Evolutionary conservation across 2,888 invertebrate genomes (phyloP), one percentile per base, ranked within the genome.

Genomic region (Apeira syringaria): DNA sequence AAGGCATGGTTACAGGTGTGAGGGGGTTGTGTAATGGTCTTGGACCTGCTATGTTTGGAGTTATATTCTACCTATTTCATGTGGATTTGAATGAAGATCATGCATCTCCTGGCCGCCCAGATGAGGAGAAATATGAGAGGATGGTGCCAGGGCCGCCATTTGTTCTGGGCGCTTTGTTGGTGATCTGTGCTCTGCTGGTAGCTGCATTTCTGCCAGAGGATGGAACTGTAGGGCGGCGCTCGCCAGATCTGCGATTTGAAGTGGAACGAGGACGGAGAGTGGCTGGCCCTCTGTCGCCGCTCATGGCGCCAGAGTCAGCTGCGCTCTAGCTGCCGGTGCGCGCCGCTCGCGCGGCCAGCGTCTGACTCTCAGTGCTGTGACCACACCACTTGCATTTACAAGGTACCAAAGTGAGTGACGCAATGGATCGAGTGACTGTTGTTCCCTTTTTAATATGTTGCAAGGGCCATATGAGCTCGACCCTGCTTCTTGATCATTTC

Each of bases 1-100:
- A 98, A 88, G 99, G 99, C 51, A 98, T 99, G 94, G 97, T 99
- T 34, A 99, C 99, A 0, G 99, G 99, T 7, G 99, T 99, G 92
- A 92, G 99, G 52, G 99, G 99, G 0, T 92, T 99, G 33, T 99
- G 99, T 75, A 98, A 99, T 76, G 99, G 99, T 8, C 92, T 99
- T 34, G 99, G 99, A 0, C 99, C 99, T 0, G 99, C 99, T 27
- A 95, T 99, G 92, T 99, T 98, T 79, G 99, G 99, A 9, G 94
- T 99, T 59, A 97, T 99, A 66, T 99, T 99, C 91, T 99, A 98
- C 90, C 91, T 99, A 70, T 99, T 99, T 89, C 97, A 99, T 81
- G 99, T 99, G 56, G 98, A 99, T 90, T 91, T 99, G 70, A 98
- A 97, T 76, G 96, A 95, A 61, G 94, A 95, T 45, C 91, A 91